Base-by-base conservation (phyloP, 2,113 vertebrate genomes). In the Manacus vitellinus region DNA sequence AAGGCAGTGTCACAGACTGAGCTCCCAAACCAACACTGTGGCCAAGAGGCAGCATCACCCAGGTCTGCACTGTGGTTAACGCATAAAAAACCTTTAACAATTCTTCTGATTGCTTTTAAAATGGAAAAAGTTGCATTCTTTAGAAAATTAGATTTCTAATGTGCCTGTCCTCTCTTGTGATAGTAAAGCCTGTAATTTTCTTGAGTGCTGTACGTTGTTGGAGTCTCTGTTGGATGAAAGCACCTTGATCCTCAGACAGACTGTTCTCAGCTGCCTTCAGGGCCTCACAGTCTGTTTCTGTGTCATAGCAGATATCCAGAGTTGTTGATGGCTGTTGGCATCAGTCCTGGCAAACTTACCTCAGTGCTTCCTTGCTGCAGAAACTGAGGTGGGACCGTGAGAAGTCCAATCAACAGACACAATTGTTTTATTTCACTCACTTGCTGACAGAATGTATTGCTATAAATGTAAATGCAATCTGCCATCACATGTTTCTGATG, bases 241-340 rank as follows among this genome's bases (percentile, higher is more conserved):
- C 16, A 43, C 44, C 56, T 66, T 31, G 35, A 39, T 75, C 43
- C 47, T 72, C 6, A 13, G 24, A 12, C 54, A 41, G 49, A 6
- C 7, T 0, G 0, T 63, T 62, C 82, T 46, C 62, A 55, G 74
- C 46, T 66, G 43, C 65, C 30, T 76, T 20, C 16, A 30, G 35
- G 43, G 59, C 49, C 37, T 31, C 10, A 1, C 44, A 11, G n/a
- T 10, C 5, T 14, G 8, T 35, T 81, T 55, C 49, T 83, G 66
- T 23, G 75, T 49, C 58, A 68, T 3, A 68, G 75, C 66, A 82
- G 85, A 3, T 43, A 30, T 3, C 6, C 1, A 20, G 70, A 83
- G 71, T 3, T 90, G 93, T 27, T 96, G 91, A 82, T 59, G 39
- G 88, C 58, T 43, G 39, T 54, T 93, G 92, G 43, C 61, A 23